A percentile compares a stretch with the other conserved stretches of the same genome.
phyloP scores from a whole-genome alignment of 2,888 invertebrate genomes.

The Amiota communis region DNA sequence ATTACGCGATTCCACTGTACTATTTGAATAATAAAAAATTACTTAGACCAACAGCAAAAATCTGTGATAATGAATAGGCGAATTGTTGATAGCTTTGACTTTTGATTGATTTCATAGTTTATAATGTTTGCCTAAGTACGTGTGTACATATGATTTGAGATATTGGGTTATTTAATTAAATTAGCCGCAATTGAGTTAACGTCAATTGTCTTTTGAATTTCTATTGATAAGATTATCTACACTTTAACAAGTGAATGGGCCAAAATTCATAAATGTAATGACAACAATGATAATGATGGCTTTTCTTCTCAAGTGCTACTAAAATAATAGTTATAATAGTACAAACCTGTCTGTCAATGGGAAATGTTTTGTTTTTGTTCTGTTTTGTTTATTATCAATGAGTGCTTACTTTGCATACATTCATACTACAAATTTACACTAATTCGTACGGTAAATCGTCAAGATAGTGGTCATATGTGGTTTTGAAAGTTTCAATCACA shows the following conservation, averaged over 20 bases:
- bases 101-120: too few relatives aligned
- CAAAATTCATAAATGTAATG: not conserved
- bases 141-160: too few relatives aligned
- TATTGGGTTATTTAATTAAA: constrained; percentile 52
- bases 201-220: constrained; percentile 36
- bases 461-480: too few relatives aligned
- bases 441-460: too few relatives aligned
- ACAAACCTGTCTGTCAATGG: not conserved
- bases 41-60: too few relatives aligned
- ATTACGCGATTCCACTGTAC: too few relatives aligned
- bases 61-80: not conserved
- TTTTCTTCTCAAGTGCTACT: not conserved
- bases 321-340: not conserved
- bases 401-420: too few relatives aligned
- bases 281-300: not conserved
- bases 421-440: too few relatives aligned
- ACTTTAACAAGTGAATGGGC: not conserved
- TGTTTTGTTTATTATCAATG: not conserved
- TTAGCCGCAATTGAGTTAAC: constrained; percentile 39
- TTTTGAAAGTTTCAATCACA: too few relatives aligned
- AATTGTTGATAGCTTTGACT: not conserved
- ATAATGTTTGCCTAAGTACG: constrained; percentile 8
- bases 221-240: constrained; percentile 47
- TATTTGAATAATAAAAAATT: too few relatives aligned
- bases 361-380: not conserved